Percentiles rank a stretch among this genome's conserved stretches.
Conservation (phyloP, 30 jellyfish, hydroid and myxozoan species). For the Aurelia sp. region DNA sequence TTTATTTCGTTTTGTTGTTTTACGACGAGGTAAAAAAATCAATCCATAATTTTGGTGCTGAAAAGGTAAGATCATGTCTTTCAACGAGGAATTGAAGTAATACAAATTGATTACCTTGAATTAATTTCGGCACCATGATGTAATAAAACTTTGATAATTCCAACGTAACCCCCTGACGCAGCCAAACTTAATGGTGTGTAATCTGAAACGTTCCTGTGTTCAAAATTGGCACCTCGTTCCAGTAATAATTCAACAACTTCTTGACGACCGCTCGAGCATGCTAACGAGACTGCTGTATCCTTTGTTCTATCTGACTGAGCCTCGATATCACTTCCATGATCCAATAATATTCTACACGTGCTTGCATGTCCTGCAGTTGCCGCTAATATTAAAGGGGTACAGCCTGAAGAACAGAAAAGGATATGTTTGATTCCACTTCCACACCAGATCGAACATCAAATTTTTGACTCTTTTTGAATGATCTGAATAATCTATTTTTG, state of each 20-base stretch:
- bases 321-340: conserved; percentile 92
- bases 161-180: conserved; percentile 99
- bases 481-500: no score
- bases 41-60: background rate
- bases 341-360: conserved; percentile 93
- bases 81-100: background rate
- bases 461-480: no score
- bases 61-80: background rate
- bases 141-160: conserved; percentile 88
- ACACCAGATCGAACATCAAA: no score
- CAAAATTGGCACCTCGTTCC: conserved; percentile 83
- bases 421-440: no score
- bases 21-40: no score
- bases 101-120: conserved; percentile 68
- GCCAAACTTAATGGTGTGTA: conserved; percentile 99
- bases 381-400: conserved; percentile 96
- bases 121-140: conserved; percentile 99
- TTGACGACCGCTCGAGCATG: conserved; percentile 98
- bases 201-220: conserved; percentile 97
- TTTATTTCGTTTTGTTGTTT: no score
- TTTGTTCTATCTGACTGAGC: conserved; percentile 99
- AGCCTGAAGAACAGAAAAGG: conserved; percentile 55
- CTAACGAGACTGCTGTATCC: conserved; percentile 98
- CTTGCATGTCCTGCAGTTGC: conserved; percentile 99
- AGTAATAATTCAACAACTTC: conserved; percentile 95